phyloP scores from a whole-genome alignment of 1,140 invertebrate genomes.

The Halictus rubicundus region DNA sequence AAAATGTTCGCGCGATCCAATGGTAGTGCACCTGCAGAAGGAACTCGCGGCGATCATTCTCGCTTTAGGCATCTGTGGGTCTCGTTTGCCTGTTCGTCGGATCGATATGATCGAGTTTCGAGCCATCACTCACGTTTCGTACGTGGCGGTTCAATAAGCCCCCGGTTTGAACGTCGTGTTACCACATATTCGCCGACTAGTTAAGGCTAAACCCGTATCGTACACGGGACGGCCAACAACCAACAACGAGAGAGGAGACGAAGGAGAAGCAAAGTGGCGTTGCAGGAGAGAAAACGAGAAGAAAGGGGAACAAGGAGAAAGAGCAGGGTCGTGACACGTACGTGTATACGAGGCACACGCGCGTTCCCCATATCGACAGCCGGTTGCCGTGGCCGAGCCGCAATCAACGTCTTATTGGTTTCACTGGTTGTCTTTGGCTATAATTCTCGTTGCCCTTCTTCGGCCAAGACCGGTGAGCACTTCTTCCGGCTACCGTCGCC shows the following conservation, averaged over 20 bases:
- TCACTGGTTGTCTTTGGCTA: conserved; percentile 50
- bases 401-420: conserved; percentile 65
- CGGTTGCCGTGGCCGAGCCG: conserved; percentile 50
- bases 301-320: conserved; percentile 14
- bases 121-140: conserved; percentile 68
- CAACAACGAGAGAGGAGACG: conserved; percentile 23
- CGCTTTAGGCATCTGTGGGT: not conserved
- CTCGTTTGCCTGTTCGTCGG: not conserved
- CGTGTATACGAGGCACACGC: conserved; percentile 49
- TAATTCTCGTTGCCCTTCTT: conserved; percentile 57
- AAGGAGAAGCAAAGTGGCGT: conserved; percentile 7
- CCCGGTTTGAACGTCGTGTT: conserved; percentile 45
- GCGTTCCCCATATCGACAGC: conserved; percentile 60
- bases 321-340: conserved; percentile 46
- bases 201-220: conserved; percentile 58
- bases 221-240: conserved; percentile 44
- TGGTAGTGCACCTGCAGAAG: no score
- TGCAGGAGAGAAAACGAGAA: not conserved
- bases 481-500: conserved; percentile 59
- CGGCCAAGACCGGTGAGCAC: conserved; percentile 40
- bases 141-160: conserved; percentile 54
- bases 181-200: conserved; percentile 60
- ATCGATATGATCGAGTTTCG: conserved; percentile 43
- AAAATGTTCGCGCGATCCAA: no score
- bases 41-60: no score